Base-by-base conservation (phyloP, 2,113 vertebrate species). In the Ophthalmolycus amberensis region DNA sequence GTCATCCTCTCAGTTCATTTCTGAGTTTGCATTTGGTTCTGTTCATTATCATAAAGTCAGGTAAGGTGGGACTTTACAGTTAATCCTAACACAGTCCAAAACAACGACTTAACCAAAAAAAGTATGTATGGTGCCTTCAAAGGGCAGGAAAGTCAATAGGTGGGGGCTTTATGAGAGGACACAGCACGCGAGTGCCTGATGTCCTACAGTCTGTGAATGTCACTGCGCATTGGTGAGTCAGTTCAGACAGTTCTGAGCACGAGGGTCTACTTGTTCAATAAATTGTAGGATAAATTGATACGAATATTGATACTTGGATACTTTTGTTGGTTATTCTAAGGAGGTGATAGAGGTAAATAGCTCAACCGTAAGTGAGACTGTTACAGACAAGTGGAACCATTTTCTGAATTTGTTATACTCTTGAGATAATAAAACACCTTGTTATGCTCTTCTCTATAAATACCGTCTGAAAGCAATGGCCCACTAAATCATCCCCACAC, bases 101-200 rank as follows among this genome's bases (percentile, higher is more conserved):
- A 60, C 52, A 46, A 58, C 11, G 1, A 32, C 58, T 32, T 14
- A 16, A 79, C 22, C 15, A n/a, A 76, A 34, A 52, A 1, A 44
- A 18, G 7, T 29, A 37, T 20, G 46, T 16, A 14, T 25, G 15
- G 29, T 15, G 50, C 0, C 54, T 76, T 71, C 56, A 65, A 50
- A 60, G 63, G 48, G n/a, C 59, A 70, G 44, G 9, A 4, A 3
- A 16, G 80, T 3, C 32, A 66, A 7, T 34, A 73, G 79, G 71
- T 68, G 75, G 44, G 34, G 34, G 71, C 62, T 72, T 66, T 12
- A 22, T 12, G 1, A 32, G 3, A 40, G n/a, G 38, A 34, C 25
- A 48, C 11, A 15, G 64, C 5, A 4, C 0, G 25, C 1, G 3
- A 52, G 62, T 44, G 52, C 46, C 22, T 75, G 27, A 50, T 77